Evolutionary conservation across 1,140 invertebrate species (phyloP), one percentile per base, ranked within the genome.

Genomic region (Drosophila nikananu): DNA sequence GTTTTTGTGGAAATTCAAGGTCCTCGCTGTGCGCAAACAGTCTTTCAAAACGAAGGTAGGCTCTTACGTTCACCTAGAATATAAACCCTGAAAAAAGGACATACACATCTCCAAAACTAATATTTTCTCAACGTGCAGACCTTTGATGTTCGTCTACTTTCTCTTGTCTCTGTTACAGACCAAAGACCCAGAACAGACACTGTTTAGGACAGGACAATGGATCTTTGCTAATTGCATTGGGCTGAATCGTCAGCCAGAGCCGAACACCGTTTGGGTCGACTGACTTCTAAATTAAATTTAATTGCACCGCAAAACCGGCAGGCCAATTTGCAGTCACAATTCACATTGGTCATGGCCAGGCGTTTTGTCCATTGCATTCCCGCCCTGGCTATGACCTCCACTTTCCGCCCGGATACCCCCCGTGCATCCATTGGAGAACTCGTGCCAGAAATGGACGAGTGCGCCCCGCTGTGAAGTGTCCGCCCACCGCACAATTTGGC

Each of bases 261-360:
- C 48, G 51, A 75, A 83, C 65, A 42, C 81, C 68, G 78, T 62
- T 77, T 32, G 70, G 37, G 52, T 48, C 49, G 67, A 83, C 71
- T 77, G 70, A 77, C 68, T 80, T 80, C 81, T 32, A 87, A 87
- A 83, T 87, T 79, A 87, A 87, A 87, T 87, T 87, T 87, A 87
- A 87, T 87, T 87, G 83, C 80, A 25, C 52, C 61, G 27, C 72
- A 86, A 72, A 76, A 73, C 67, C 77, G 64, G 58, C 70, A 70
- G 63, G 60, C 59, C 83, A 86, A 86, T 83, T 86, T 87, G 66
- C 80, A 66, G 63, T 57, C 66, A 51, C 72, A 51, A 75, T 41
- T 74, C 72, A 48, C 68, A 54, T 37, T 48, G 71, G 52, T 32
- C 27, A 51, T 73, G 67, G 70, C 68, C 67, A 46, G 42, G 32